Evolutionary conservation across 2,797 vertebrate species (phyloP).

Genomic region (Liparis tanakae): DNA sequence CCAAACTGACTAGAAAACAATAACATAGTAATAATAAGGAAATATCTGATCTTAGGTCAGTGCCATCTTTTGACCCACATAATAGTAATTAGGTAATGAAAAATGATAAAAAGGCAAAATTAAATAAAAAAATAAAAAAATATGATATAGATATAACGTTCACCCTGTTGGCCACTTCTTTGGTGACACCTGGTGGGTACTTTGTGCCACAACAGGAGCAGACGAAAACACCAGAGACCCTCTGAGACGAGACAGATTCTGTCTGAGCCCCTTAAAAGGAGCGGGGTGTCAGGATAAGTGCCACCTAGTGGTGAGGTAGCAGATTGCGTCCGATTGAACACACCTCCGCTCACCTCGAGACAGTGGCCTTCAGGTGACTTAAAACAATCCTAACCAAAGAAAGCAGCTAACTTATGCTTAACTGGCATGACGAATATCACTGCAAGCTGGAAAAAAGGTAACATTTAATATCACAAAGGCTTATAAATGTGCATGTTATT

Average conservation of each 20-base stretch:
- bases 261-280: not conserved
- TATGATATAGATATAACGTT: not conserved
- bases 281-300: not conserved
- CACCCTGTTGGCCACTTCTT: constrained; percentile 8
- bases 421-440: not conserved
- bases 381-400: not conserved
- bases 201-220: constrained; percentile 6
- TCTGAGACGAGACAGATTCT: constrained; percentile 16
- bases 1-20: not conserved
- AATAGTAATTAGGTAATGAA: not conserved
- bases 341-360: not conserved
- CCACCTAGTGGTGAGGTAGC: not conserved
- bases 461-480: not conserved
- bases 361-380: not conserved
- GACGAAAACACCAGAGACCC: constrained; percentile 12
- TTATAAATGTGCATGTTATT: not conserved
- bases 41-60: not conserved
- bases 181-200: constrained; percentile 68
- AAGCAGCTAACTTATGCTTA: not conserved
- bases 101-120: not conserved
- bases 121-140: not conserved
- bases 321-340: not conserved
- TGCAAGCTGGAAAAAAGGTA: not conserved
- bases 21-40: not conserved
- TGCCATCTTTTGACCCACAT: not conserved